phyloP scores from a whole-genome alignment of 2,797 vertebrate species.

The Sardinella longiceps region DNA sequence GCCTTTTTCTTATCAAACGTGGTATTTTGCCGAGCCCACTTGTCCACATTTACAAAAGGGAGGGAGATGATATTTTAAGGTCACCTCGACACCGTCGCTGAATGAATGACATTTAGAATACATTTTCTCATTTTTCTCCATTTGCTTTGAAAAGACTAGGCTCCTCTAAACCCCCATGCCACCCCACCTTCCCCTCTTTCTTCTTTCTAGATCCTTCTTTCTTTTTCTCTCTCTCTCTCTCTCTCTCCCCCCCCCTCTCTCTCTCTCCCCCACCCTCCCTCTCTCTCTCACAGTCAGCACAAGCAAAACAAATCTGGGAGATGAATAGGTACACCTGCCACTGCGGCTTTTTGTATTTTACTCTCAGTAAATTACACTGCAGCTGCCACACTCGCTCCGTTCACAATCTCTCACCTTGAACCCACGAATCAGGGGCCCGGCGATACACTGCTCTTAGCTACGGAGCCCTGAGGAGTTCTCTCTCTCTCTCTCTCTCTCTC shows the following conservation, averaged over 20 bases:
- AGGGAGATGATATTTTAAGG: slow-evolving; percentile 84
- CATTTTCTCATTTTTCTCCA: slow-evolving; percentile 77
- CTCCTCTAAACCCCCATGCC: slow-evolving; percentile 30
- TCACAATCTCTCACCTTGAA: slow-evolving; percentile 42
- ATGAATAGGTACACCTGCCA: slow-evolving; percentile 56
- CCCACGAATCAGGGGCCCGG: slow-evolving; percentile 26
- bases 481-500: neutral
- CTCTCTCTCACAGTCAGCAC: slow-evolving; percentile 46
- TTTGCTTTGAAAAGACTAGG: slow-evolving; percentile 70
- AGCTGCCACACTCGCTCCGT: slow-evolving; percentile 41
- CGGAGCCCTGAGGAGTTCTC: slow-evolving; percentile 12
- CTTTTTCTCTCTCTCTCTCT: neutral
- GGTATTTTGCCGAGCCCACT: slow-evolving; percentile 78
- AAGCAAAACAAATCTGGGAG: slow-evolving; percentile 56
- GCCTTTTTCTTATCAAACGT: slow-evolving; percentile 75
- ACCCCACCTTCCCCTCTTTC: slow-evolving; percentile 27
- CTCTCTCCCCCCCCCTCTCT: slow-evolving; percentile 33
- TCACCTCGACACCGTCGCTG: slow-evolving; percentile 78
- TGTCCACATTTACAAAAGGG: slow-evolving; percentile 78
- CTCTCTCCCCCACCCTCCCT: slow-evolving; percentile 6
- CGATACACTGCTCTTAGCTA: slow-evolving; percentile 32
- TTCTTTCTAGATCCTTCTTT: neutral
- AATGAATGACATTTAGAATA: slow-evolving; percentile 87
- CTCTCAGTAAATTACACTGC: slow-evolving; percentile 58
- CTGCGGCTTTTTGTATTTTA: slow-evolving; percentile 45